Percentiles rank a stretch among this genome's conserved stretches.
These are phyloP conservation scores for Ips typographus DNA, from an alignment of 1,140 invertebrate species.

Conservation along the genomic window DNA sequence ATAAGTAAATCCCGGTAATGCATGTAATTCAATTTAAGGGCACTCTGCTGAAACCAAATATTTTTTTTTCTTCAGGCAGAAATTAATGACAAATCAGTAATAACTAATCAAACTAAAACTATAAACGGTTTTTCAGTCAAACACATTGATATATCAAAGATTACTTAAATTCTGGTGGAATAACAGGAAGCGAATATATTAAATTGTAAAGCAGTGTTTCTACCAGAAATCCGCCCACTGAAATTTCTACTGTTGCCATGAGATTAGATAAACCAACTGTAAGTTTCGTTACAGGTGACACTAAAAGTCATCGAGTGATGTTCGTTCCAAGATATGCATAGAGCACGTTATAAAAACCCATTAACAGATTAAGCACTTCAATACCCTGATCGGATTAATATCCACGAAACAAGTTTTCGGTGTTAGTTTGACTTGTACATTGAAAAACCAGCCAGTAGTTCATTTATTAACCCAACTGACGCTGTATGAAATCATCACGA, in stretches of 20 bases:
- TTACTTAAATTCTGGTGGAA: too few relatives aligned
- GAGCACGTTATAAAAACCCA: not conserved
- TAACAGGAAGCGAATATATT: not conserved
- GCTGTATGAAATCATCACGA: not conserved
- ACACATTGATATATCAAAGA: too few relatives aligned
- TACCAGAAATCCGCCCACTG: not conserved
- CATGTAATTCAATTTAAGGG: too few relatives aligned
- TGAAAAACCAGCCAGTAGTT: not conserved
- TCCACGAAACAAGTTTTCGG: not conserved
- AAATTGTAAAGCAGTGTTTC: not conserved
- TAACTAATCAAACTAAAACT: too few relatives aligned
- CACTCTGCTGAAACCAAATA: too few relatives aligned
- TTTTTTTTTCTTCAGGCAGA: too few relatives aligned
- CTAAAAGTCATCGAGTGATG: not conserved
- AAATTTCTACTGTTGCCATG: not conserved
- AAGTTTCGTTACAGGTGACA: not conserved
- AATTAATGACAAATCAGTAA: too few relatives aligned
- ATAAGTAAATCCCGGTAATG: too few relatives aligned
- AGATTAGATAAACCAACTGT: conserved; percentile 1
- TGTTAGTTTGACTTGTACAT: not conserved
- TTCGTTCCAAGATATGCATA: not conserved
- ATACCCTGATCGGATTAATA: not conserved
- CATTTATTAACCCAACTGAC: not conserved
- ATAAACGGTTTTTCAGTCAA: too few relatives aligned
- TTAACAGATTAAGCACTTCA: not conserved